A percentile compares a stretch with the other conserved stretches of the same genome.
Conservation (phyloP, 2,888 invertebrate genomes). For the Argyresthia goedartella region DNA sequence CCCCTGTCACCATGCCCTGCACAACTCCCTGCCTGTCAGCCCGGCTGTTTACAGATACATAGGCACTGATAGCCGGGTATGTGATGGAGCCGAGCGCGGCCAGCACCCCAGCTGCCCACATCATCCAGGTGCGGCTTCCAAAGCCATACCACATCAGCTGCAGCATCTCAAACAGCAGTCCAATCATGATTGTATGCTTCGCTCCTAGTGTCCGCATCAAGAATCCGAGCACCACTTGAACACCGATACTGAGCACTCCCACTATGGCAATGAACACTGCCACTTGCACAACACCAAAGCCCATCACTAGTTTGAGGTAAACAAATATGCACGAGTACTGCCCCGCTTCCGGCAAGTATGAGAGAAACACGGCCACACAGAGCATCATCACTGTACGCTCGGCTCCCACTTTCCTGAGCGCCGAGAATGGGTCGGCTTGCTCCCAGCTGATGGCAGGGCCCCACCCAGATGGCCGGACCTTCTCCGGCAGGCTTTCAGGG, state of each 20-base stretch:
- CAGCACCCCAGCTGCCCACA: slow-evolving; percentile 98
- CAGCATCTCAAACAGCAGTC: slow-evolving; percentile 95
- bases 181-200: slow-evolving; percentile 97
- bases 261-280: slow-evolving; percentile 98
- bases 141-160: slow-evolving; percentile 98
- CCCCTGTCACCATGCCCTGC: slow-evolving; percentile 99
- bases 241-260: slow-evolving; percentile 94
- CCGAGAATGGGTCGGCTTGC: slow-evolving; percentile 97
- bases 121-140: slow-evolving; percentile 97
- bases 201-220: slow-evolving; percentile 89
- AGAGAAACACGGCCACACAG: slow-evolving; percentile 97
- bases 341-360: slow-evolving; percentile 97
- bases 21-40: slow-evolving; percentile 97
- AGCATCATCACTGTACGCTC: slow-evolving; percentile 97
- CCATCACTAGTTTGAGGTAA: slow-evolving; percentile 97
- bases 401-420: slow-evolving; percentile 91
- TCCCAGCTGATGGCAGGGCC: slow-evolving; percentile 96
- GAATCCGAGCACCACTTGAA: slow-evolving; percentile 90
- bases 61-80: slow-evolving; percentile 98
- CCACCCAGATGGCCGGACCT: slow-evolving; percentile 82
- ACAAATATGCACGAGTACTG: slow-evolving; percentile 99
- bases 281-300: slow-evolving; percentile 94
- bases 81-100: slow-evolving; percentile 97
- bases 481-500: slow-evolving; percentile 97
- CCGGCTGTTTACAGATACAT: slow-evolving; percentile 97